Evolutionary conservation across 2,888 invertebrate genomes (phyloP), one percentile per base, ranked within the genome.

Genomic region (Drosophila leonis): DNA sequence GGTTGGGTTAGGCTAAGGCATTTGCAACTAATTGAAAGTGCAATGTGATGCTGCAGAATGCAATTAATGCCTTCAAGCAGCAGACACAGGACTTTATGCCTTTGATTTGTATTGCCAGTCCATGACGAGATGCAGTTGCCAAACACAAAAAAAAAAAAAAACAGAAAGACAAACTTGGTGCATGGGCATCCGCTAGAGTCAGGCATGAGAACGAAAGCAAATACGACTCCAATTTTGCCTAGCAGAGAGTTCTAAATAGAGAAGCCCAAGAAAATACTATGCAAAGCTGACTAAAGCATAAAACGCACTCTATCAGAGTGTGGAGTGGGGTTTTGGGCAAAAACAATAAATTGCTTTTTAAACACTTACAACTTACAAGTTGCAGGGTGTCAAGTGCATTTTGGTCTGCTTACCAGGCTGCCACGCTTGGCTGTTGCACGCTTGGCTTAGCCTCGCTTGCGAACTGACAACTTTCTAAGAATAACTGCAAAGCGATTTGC

Each of bases 11-110:
- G 65, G 67, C 42, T 37, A 44, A 83, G 78, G 89, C 88, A 80
- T 88, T 83, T 72, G 70, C 82, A 90, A 87, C 90, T 91, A 91
- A 92, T 91, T 91, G 92, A 91, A 91, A 92, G 90, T 91, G 91
- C 92, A 91, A 92, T 91, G 83, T 87, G 91, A 90, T 83, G 88
- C 90, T 83, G 78, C 81, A 85, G 86, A 92, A 91, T 92, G 92
- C 91, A 92, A 92, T 91, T 92, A 91, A 91, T 91, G 92, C 88
- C 90, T 88, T 59, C 74, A 82, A 91, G 78, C 87, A 73, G 75
- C 52, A 52, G 49, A 60, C 42, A 42, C 59, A 52, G 67, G 49
- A 42, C 48, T 33, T 24, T 37, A 54, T 77, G 72, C 81, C 84
- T 82, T 81, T 82, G 84, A 82, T 82, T 83, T 83, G 74, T 78